Evolutionary conservation across 2,888 invertebrate species (phyloP), one percentile per base, ranked within the genome.

Genomic region (Gymnoscelis rufifasciata): DNA sequence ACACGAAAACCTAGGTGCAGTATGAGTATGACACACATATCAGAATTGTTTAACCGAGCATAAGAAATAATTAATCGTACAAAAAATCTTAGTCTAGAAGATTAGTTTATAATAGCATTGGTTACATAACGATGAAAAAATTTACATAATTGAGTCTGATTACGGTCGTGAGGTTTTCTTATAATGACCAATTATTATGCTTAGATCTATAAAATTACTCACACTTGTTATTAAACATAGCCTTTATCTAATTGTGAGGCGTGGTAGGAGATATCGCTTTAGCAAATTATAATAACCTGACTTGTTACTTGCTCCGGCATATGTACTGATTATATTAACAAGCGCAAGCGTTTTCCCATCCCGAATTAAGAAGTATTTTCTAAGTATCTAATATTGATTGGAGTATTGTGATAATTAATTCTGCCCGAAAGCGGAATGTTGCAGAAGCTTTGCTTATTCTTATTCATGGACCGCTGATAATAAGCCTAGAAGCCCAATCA

Each of bases 181-280:
- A 61, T 67, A 66, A 41, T 61, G 68, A 59, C 54, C 43, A 51
- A 61, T 63, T 60, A 60, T 59, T 64, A 52, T 59, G 57, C 46
- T 38, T 52, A 47, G 38, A 47, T 40, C 39, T 45, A 45, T 45
- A 30, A 45, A 44, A 30, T 52, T 49, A 40, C 33, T 43, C 39
- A 51, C 29, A 40, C 45, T 50, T 29, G 38, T 63, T 65, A 65
- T 69, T 19, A 71, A 73, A 72, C 73, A 71, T 67, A 39, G 45
- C 43, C 39, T 43, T 36, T 43, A 51, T 38, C 44, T 52, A 47
- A 52, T 52, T 48, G 54, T 39, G 28, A 52, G 54, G 54, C 53
- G 54, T 56, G 50, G 35, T 29, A 28, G 15, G 48, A 50, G 35
- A 50, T 56, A 56, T 56, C 51, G 47, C 53, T 42, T 53, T 48